These are phyloP conservation scores for Scaptodrosophila latifasciaeformis DNA, from an alignment of 2,888 invertebrate genomes.

Conservation along the genomic window DNA sequence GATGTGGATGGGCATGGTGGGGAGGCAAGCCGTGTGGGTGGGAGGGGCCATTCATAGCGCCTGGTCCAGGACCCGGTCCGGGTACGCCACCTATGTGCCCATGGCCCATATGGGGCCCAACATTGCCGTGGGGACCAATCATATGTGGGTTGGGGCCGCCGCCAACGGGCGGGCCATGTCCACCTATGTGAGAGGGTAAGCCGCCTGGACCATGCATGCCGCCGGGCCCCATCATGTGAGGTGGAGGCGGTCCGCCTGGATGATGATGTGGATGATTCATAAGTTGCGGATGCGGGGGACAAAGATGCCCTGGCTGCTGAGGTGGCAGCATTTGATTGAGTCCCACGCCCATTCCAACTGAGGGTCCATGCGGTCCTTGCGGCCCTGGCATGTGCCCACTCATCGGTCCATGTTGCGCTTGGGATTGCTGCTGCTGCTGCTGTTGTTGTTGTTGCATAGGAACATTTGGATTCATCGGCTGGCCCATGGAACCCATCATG, in stretches of 20 bases:
- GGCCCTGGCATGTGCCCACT: conserved; percentile 71
- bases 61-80: conserved; percentile 62
- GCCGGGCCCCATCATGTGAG: conserved; percentile 65
- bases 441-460: conserved; percentile 72
- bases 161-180: conserved; percentile 30
- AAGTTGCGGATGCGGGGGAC: conserved; percentile 67
- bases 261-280: conserved; percentile 70
- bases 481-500: conserved; percentile 66
- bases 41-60: conserved; percentile 67
- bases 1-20: conserved; percentile 49
- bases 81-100: conserved; percentile 70
- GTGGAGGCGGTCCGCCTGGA: conserved; percentile 67
- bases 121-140: conserved; percentile 64
- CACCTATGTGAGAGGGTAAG: conserved; percentile 61
- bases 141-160: conserved; percentile 51
- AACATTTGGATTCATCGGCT: conserved; percentile 75
- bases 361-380: conserved; percentile 56
- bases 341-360: conserved; percentile 73
- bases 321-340: conserved; percentile 71
- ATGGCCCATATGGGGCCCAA: conserved; percentile 63
- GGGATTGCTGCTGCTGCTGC: conserved; percentile 51
- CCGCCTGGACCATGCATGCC: conserved; percentile 63
- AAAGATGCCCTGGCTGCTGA: conserved; percentile 68
- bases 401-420: conserved; percentile 59
- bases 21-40: conserved; percentile 58